These are phyloP conservation scores for Heliconius cydno DNA, from an alignment of 2,888 invertebrate genomes.

Conservation along the genomic window DNA sequence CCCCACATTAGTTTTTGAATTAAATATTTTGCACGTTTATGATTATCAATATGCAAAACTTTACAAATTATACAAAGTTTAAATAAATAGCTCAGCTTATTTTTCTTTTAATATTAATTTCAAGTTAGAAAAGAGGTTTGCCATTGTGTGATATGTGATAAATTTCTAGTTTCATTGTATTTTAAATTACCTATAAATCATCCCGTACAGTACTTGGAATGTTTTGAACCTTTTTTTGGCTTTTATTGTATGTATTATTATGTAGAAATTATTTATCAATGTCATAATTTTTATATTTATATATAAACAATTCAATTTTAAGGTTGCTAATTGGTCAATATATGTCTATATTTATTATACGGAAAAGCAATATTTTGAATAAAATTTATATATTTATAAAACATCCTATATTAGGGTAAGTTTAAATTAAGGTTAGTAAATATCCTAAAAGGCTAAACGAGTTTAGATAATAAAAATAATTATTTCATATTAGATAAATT, in stretches of 20 bases:
- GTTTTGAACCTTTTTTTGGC: conserved; percentile 4
- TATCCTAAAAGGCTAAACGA: conserved; percentile 26
- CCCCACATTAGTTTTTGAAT: not conserved
- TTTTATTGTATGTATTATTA: not conserved
- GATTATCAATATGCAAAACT: not conserved
- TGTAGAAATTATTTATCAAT: conserved; percentile 7
- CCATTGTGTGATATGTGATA: conserved; percentile 21
- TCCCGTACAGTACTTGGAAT: not conserved
- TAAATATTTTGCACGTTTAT: conserved; percentile 38
- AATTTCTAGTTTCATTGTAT: not conserved
- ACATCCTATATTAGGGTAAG: conserved; percentile 30
- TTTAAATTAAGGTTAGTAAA: conserved; percentile 29
- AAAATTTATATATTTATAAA: conserved; percentile 9
- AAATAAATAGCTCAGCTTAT: not conserved
- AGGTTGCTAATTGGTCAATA: not conserved
- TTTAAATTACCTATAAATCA: conserved; percentile 3
- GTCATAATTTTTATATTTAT: not conserved
- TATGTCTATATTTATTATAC: not conserved
- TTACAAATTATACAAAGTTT: conserved; percentile 1
- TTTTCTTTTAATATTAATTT: conserved; percentile 1
- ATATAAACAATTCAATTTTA: not conserved
- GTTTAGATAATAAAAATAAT: not conserved
- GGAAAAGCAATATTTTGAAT: conserved; percentile 20
- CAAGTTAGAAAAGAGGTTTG: conserved; percentile 12
- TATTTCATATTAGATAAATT: not conserved